Evolutionary conservation across 2,113 vertebrate genomes (phyloP).

Genomic region (Archocentrus centrarchus): DNA sequence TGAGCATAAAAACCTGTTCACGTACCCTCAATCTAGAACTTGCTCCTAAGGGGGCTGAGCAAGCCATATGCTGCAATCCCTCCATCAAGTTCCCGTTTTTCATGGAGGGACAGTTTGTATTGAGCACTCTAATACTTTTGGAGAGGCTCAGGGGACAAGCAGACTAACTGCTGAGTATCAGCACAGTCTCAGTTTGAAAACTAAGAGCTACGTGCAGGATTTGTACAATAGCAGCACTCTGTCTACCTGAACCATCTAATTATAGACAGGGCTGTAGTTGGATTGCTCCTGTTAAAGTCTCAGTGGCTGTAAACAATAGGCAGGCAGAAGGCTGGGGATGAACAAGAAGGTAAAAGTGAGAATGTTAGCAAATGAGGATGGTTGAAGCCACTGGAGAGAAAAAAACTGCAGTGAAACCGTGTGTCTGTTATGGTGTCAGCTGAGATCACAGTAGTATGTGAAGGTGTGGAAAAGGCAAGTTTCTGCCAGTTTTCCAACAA

Average conservation of each 20-base stretch:
- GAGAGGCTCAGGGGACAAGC: constrained; percentile 23
- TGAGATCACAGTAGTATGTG: background rate
- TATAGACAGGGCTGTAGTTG: constrained; percentile 1
- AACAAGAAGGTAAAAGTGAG: background rate
- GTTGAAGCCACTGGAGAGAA: background rate
- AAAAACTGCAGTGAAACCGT: background rate
- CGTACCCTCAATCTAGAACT: constrained; percentile 8
- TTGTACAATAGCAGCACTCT: constrained; percentile 11
- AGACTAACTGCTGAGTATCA: constrained; percentile 24
- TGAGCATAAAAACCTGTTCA: background rate
- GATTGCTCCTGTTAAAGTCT: constrained; percentile 14
- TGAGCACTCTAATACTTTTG: constrained; percentile 28
- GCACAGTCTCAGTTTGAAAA: constrained; percentile 1
- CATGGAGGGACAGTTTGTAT: constrained; percentile 31
- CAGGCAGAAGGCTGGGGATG: background rate
- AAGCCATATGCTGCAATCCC: constrained; percentile 29
- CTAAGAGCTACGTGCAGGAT: background rate
- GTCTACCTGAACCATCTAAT: constrained; percentile 15
- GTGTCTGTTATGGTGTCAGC: background rate
- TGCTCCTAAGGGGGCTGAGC: constrained; percentile 21
- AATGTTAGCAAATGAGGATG: background rate
- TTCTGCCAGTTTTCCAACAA: background rate
- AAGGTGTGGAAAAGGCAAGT: background rate
- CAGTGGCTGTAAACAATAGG: constrained; percentile 2
- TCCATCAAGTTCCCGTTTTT: constrained; percentile 36